Percentiles rank a stretch among this genome's conserved stretches.
Conservation (phyloP, 1,140 invertebrate genomes). For the Ceratoteleas bidentatus region DNA sequence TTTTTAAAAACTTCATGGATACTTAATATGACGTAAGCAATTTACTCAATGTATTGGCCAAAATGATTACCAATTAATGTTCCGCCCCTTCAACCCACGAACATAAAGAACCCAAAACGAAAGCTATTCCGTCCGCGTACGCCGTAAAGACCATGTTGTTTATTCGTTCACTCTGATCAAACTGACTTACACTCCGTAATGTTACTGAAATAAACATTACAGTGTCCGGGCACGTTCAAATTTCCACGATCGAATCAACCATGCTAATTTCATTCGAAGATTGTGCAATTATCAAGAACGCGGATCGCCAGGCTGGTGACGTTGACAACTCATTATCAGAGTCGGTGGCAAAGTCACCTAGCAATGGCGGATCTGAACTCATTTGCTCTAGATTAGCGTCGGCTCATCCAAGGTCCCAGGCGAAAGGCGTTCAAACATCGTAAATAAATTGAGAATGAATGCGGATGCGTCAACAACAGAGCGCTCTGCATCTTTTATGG, state of each 20-base stretch:
- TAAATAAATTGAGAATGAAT: constrained; percentile 54
- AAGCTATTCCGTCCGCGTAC: constrained; percentile 18
- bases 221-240: constrained; percentile 1
- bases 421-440: constrained; percentile 48
- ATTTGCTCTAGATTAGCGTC: constrained; percentile 54
- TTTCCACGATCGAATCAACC: constrained; percentile 37
- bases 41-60: no score
- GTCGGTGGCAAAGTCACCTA: constrained; percentile 38
- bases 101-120: constrained; percentile 2
- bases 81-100: not conserved
- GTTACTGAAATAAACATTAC: constrained; percentile 37
- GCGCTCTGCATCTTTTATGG: constrained; percentile 40
- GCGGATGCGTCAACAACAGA: constrained; percentile 51
- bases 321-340: constrained; percentile 49
- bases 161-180: constrained; percentile 25
- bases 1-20: no score
- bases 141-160: constrained; percentile 9
- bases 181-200: constrained; percentile 1
- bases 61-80: no score
- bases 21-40: no score
- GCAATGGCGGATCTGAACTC: constrained; percentile 31
- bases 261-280: constrained; percentile 52
- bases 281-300: constrained; percentile 52
- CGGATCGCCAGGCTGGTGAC: constrained; percentile 29
- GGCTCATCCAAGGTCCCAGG: constrained; percentile 44